Evolutionary conservation across 2,888 invertebrate species (phyloP).

Genomic region (Acanthacorydalis orientalis): DNA sequence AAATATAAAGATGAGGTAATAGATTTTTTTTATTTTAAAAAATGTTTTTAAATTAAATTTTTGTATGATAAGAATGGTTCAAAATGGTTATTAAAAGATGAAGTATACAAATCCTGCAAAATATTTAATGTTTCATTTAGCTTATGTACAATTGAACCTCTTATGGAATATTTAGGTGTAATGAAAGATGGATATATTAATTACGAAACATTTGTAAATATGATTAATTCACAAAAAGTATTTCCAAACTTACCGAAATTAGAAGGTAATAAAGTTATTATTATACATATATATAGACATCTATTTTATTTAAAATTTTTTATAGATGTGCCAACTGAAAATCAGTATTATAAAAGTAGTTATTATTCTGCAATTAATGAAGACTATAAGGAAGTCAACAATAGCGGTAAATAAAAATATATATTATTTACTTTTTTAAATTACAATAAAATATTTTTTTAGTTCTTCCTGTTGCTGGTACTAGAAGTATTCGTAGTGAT

Average conservation of each 20-base stretch:
- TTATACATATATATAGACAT: not conserved
- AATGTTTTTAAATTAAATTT: not conserved
- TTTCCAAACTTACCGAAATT: slow-evolving; percentile 27
- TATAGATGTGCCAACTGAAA: slow-evolving; percentile 17
- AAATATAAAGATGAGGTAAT: slow-evolving; percentile 18
- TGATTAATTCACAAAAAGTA: slow-evolving; percentile 29
- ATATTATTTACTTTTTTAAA: slow-evolving; percentile 2
- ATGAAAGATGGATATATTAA: slow-evolving; percentile 29
- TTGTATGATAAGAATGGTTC: slow-evolving; percentile 26
- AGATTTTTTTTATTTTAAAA: too few relatives aligned
- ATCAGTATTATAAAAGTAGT: slow-evolving; percentile 19
- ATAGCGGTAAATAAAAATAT: not conserved
- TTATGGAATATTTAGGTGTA: slow-evolving; percentile 29
- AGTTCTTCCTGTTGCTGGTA: slow-evolving; percentile 18
- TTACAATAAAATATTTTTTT: not conserved
- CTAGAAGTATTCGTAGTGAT: slow-evolving; percentile 18
- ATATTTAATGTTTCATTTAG: slow-evolving; percentile 29
- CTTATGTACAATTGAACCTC: slow-evolving; percentile 29
- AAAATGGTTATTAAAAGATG: slow-evolving; percentile 22
- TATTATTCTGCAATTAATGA: slow-evolving; percentile 12
- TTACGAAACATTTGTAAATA: slow-evolving; percentile 31
- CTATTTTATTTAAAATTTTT: slow-evolving; percentile 4
- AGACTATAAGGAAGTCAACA: not conserved
- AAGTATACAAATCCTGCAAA: slow-evolving; percentile 28
- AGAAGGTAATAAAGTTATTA: slow-evolving; percentile 15